phyloP scores from a whole-genome alignment of 2,797 vertebrate species.

The Urosaurus nigricauda region DNA sequence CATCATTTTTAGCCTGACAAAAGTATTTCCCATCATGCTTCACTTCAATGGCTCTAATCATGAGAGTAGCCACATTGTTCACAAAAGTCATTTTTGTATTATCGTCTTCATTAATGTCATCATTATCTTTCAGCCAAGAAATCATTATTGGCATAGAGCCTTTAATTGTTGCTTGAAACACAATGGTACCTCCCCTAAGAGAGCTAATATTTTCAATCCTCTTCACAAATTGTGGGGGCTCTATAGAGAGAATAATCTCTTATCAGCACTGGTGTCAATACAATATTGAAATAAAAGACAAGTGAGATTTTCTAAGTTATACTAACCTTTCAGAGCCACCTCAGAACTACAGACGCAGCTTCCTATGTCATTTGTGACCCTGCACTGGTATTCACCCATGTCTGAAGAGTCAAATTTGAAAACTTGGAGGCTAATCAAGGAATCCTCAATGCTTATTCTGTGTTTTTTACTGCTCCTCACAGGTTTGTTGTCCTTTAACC shows the following conservation, averaged over 20 bases:
- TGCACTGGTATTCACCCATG: slow-evolving; percentile 90
- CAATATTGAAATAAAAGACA: slow-evolving; percentile 5
- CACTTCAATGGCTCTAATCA: slow-evolving; percentile 87
- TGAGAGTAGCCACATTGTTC: slow-evolving; percentile 87
- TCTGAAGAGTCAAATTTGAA: slow-evolving; percentile 89
- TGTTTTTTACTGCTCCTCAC: slow-evolving; percentile 93
- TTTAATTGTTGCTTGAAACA: slow-evolving; percentile 90
- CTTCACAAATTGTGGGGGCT: slow-evolving; percentile 91
- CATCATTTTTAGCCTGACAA: slow-evolving; percentile 97
- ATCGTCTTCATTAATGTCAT: slow-evolving; percentile 91
- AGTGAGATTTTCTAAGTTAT: slow-evolving; percentile 20
- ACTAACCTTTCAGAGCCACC: slow-evolving; percentile 94
- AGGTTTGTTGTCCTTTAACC: slow-evolving; percentile 91
- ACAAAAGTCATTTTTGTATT: slow-evolving; percentile 91
- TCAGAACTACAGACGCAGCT: slow-evolving; percentile 88
- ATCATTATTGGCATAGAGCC: slow-evolving; percentile 92
- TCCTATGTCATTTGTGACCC: slow-evolving; percentile 93
- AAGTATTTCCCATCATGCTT: slow-evolving; percentile 93
- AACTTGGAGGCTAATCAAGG: slow-evolving; percentile 88
- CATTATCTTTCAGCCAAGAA: slow-evolving; percentile 94
- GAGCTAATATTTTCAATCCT: slow-evolving; percentile 91
- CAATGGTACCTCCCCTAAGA: slow-evolving; percentile 87
- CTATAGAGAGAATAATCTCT: slow-evolving; percentile 79
- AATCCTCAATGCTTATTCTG: slow-evolving; percentile 88
- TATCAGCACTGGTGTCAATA: slow-evolving; percentile 45